Evolutionary conservation across 2,113 vertebrate genomes (phyloP), one percentile per base, ranked within the genome.

Genomic region (Glareola pratincola): DNA sequence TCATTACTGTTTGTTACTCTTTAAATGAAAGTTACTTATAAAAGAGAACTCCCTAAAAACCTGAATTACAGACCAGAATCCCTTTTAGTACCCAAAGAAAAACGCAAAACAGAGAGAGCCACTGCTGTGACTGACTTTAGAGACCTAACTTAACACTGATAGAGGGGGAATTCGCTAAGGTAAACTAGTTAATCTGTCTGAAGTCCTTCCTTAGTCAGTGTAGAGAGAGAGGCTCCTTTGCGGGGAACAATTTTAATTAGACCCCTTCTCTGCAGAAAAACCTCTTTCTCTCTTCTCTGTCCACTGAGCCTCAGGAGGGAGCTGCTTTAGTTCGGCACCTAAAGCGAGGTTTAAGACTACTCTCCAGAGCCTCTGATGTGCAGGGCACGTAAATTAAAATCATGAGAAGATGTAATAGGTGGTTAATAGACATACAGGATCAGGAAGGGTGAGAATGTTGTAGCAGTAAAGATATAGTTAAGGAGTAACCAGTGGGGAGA

Each of bases 71-170:
- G 51, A 54, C 14, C 29, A 21, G 32, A 22, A 76, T 39, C 12
- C 14, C 13, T 73, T 84, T 57, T 34, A 69, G 26, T 43, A 74
- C 60, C 78, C 16, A 84, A 79, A 66, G 9, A 15, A 82, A 90
- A 84, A 73, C n/a, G 9, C 9, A 59, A 75, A 87, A 43, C 5
- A 0, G 6, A 5, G 7, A 13, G 8, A 57, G 7, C 88, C 66
- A 79, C 36, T 0, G 0, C 10, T 92, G 29, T 45, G 39, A 66
- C 29, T 22, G 43, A 14, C 3, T 36, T 90, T 19, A 72, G n/a
- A 21, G 41, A 59, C 24, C 34, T 24, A 66, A 69, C 11, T 66
- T 39, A 86, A 14, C 54, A 14, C 26, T 21, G 15, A 15, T 10
- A 84, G 36, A 22, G 4, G 50, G 26, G 11, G 29, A 85, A 34